Base-by-base conservation (phyloP, 2,797 vertebrate species). In the Scarus forsteni region DNA sequence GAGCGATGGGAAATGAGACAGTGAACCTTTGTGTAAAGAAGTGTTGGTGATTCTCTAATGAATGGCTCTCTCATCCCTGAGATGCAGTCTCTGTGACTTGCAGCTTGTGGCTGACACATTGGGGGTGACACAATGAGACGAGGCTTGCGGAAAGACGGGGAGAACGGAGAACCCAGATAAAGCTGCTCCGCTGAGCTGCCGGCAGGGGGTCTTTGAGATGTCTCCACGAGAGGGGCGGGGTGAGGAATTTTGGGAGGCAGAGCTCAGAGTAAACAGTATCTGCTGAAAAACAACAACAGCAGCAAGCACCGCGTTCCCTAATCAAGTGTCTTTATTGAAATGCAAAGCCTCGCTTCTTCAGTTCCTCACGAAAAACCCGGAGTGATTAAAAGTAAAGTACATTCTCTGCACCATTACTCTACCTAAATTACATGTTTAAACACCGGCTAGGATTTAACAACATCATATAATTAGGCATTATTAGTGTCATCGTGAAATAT, bases 161-260 rank as follows among this genome's bases (percentile, higher is more conserved):
- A 66, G 74, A 86, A 88, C 75, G 64, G 82, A 71, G 83, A 67
- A 83, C 63, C 71, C 85, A 77, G 89, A 93, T 91, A 89, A 92
- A 91, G 89, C 88, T 77, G 84, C 91, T 81, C 75, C 10, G 70
- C 86, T 49, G 81, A 89, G 89, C 81, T 83, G 76, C 89, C 86
- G 66, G 92, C 88, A 81, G 92, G 93, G 88, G 87, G 90, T 89
- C 91, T 91, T 88, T 92, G 86, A 92, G 90, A 66, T 72, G 85
- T 86, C 85, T 90, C 85, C 80, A 80, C 75, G 45, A 85, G 79
- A 78, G 51, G 75, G 78, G 80, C 11, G 48, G 80, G 39, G 81
- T 67, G 52, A 59, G 66, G 58, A 19, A 75, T 86, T 89, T 86
- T 73, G 80, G 86, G 80, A 83, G 67, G 82, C 80, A 85, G 72